Percentiles rank a stretch among this genome's conserved stretches.
phyloP scores from a whole-genome alignment of 2,888 invertebrate genomes.

The Papilio demoleus region DNA sequence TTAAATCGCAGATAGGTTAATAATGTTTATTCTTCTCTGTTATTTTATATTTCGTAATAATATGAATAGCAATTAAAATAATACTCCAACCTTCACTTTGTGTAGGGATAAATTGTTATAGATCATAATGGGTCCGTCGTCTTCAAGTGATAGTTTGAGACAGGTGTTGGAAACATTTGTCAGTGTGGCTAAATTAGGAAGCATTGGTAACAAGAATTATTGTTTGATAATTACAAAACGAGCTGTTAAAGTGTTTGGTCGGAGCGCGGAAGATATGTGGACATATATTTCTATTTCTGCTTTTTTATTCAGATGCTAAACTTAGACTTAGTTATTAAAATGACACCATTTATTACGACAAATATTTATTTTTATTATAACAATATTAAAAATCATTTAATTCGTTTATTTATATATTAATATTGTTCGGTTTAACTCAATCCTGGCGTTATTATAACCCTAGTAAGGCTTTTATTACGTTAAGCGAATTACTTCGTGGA shows the following conservation, averaged over 20 bases:
- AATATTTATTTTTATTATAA: no score
- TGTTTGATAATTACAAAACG: conserved; percentile 41
- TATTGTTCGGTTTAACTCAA: no score
- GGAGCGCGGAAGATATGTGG: conserved; percentile 20
- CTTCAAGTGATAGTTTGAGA: conserved; percentile 28
- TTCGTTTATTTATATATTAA: no score
- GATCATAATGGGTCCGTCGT: conserved; percentile 30
- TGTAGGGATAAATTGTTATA: conserved; percentile 27
- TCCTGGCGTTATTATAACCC: no score
- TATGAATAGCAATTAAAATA: conserved; percentile 5
- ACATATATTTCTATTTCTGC: conserved; percentile 21
- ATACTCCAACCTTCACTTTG: conserved; percentile 1
- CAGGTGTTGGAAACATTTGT: conserved; percentile 39
- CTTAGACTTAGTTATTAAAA: no score
- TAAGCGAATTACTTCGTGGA: no score
- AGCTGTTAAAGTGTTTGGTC: conserved; percentile 31
- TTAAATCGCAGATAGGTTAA: no score
- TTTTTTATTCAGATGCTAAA: background rate
- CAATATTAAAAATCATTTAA: no score
- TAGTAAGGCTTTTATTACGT: no score
- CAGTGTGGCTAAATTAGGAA: conserved; percentile 38
- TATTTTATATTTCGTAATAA: no score
- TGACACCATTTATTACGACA: no score
- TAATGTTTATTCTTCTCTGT: no score
- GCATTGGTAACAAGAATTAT: conserved; percentile 40